phyloP scores from a whole-genome alignment of 2,113 vertebrate species.

The Crypturellus undulatus region DNA sequence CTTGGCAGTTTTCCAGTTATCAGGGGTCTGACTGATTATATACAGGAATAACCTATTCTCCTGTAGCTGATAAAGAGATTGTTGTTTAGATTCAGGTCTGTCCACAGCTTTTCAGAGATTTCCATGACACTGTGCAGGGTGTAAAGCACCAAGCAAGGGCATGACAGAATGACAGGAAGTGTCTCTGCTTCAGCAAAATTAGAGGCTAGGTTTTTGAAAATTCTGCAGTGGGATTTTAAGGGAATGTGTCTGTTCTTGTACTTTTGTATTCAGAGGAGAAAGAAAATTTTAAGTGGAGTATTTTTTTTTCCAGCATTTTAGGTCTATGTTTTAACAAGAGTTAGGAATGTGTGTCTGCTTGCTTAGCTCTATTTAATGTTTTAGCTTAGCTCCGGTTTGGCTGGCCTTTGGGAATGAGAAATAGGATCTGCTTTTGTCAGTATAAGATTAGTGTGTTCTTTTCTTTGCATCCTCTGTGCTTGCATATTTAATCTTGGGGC shows the following conservation, averaged over 20 bases:
- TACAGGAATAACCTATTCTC: neutral
- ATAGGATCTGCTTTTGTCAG: constrained; percentile 36
- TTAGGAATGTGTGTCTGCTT: neutral
- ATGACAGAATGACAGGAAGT: neutral
- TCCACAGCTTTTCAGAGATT: neutral
- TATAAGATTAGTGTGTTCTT: constrained; percentile 47
- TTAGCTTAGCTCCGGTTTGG: neutral
- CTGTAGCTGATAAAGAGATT: neutral
- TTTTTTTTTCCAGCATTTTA: neutral
- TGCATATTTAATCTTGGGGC: constrained; percentile 26
- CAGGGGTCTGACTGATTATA: too few species aligned
- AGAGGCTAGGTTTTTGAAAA: neutral
- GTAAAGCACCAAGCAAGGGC: neutral
- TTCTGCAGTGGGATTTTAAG: neutral
- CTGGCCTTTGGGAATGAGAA: constrained; percentile 28
- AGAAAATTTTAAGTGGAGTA: neutral
- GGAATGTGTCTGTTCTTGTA: neutral
- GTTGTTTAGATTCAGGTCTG: neutral
- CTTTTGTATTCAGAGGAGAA: neutral
- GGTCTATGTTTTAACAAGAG: neutral
- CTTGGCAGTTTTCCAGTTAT: neutral
- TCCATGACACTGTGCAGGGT: neutral
- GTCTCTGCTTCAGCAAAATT: neutral
- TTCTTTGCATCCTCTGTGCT: neutral
- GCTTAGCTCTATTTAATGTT: constrained; percentile 22